Conservation (phyloP, 2,888 invertebrate genomes). For the Plusia festucae region DNA sequence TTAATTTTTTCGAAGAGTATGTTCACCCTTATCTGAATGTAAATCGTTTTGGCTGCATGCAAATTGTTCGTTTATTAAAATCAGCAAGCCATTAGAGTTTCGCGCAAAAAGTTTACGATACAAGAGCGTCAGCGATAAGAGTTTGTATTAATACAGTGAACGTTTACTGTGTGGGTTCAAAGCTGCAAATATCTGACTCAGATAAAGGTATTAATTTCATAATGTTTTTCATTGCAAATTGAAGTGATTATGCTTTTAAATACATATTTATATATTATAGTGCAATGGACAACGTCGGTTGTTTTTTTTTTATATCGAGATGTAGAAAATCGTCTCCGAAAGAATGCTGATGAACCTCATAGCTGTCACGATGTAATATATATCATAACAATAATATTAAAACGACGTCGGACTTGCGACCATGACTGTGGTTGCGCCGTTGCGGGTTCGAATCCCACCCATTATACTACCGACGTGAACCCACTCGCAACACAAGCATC, state of each 20-base stretch:
- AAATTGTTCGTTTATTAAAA: conserved; percentile 63
- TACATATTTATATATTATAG: background rate
- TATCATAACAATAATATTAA: no score
- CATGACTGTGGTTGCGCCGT: no score
- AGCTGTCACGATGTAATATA: background rate
- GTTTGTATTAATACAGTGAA: conserved; percentile 51
- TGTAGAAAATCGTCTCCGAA: background rate
- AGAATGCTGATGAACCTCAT: conserved; percentile 4
- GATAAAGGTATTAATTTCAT: conserved; percentile 3
- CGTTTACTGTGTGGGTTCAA: background rate
- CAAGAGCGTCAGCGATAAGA: conserved; percentile 51
- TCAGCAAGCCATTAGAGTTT: conserved; percentile 56
- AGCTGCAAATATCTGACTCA: conserved; percentile 1
- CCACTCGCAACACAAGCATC: no score
- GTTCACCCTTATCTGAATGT: conserved; percentile 52
- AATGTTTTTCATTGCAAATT: background rate
- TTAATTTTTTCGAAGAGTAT: conserved; percentile 41
- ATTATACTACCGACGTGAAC: no score
- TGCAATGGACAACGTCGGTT: background rate
- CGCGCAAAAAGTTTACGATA: conserved; percentile 54
- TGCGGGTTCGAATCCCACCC: no score
- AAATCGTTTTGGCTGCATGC: conserved; percentile 49
- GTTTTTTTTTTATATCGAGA: background rate
- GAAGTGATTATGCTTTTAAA: background rate
- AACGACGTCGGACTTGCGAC: no score